Conservation (phyloP, 2,797 vertebrate species). For the Pangasius larnaudii region DNA sequence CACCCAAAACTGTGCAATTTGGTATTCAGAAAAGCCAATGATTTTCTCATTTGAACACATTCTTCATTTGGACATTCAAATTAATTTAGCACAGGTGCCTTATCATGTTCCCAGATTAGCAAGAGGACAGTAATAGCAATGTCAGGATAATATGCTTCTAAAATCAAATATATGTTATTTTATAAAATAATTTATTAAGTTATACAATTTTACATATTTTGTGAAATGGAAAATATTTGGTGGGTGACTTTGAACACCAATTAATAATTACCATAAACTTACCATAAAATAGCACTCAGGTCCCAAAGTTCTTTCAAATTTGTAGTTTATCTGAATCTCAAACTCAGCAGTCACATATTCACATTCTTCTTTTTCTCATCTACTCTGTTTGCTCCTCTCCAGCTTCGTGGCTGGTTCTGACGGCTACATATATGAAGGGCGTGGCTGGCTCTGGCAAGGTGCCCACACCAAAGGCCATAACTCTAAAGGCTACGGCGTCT, state of each 20-base stretch:
- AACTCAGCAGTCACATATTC: background rate
- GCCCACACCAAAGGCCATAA: conserved; percentile 88
- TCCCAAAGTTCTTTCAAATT: background rate
- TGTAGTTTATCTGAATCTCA: background rate
- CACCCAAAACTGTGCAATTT: background rate
- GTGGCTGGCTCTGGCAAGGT: conserved; percentile 83
- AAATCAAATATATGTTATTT: background rate
- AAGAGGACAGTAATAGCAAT: background rate
- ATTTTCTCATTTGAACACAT: background rate
- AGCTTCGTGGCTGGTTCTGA: conserved; percentile 89
- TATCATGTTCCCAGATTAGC: background rate
- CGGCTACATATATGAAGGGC: conserved; percentile 86
- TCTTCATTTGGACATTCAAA: background rate
- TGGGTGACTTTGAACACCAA: background rate
- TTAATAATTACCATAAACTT: background rate
- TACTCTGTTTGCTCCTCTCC: conserved; percentile 1
- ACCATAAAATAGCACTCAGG: background rate
- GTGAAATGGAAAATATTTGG: background rate
- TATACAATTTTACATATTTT: background rate
- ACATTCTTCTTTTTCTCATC: background rate
- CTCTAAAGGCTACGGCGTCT: conserved; percentile 79
- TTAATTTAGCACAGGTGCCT: background rate
- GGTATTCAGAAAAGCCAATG: background rate
- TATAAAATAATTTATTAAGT: too few species aligned
- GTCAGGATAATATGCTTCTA: background rate